phyloP scores from a whole-genome alignment of 1,140 invertebrate species.

The Branchinecta lindahli region DNA sequence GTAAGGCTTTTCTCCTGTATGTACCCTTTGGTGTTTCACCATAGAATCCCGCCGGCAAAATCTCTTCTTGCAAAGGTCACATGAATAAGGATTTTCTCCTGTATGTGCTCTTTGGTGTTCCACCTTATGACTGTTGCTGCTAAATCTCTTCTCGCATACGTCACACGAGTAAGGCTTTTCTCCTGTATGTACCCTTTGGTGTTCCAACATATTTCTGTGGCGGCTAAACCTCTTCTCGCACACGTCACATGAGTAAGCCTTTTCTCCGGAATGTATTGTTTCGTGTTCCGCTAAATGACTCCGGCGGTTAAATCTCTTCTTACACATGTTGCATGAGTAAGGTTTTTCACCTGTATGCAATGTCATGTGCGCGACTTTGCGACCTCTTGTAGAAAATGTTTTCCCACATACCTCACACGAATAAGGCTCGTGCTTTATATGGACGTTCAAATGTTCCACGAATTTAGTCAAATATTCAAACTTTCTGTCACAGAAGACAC shows the following conservation, averaged over 20 bases:
- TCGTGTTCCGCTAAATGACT: constrained; percentile 26
- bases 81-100: too few species aligned
- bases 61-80: too few species aligned
- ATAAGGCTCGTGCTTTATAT: too few species aligned
- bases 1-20: constrained; percentile 93
- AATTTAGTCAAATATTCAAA: too few species aligned
- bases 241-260: constrained; percentile 52
- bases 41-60: too few species aligned
- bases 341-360: constrained; percentile 48
- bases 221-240: constrained; percentile 72
- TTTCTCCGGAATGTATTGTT: constrained; percentile 32
- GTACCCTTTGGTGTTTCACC: constrained; percentile 91
- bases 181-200: constrained; percentile 56
- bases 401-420: too few species aligned
- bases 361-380: too few species aligned
- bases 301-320: constrained; percentile 24
- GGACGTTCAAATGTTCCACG: too few species aligned
- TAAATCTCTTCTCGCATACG: constrained; percentile 71
- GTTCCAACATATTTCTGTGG: constrained; percentile 64
- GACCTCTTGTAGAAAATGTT: too few species aligned
- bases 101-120: too few species aligned
- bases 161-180: constrained; percentile 62
- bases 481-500: too few species aligned
- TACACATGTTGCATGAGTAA: constrained; percentile 35
- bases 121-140: too few species aligned